Evolutionary conservation across 2,797 vertebrate species (phyloP).

Genomic region (Acanthornis magna): DNA sequence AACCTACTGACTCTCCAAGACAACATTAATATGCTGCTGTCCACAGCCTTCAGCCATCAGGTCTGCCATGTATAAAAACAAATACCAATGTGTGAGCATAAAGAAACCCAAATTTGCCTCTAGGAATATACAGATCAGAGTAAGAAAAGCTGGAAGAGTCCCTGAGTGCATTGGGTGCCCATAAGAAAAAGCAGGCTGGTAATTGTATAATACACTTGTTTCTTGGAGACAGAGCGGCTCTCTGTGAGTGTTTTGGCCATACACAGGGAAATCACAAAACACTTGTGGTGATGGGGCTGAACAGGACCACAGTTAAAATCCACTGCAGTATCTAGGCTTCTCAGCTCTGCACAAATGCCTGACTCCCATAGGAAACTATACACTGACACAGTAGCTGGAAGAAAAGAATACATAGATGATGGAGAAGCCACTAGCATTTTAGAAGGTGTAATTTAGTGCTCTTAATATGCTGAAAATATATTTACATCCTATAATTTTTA

Average conservation of each 20-base stretch:
- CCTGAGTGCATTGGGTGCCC: not conserved
- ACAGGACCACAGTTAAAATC: not conserved
- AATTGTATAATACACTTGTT: not conserved
- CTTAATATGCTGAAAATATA: not conserved
- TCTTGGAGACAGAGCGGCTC: not conserved
- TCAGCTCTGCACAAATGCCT: not conserved
- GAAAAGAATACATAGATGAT: not conserved
- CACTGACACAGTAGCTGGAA: not conserved
- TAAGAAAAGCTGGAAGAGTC: not conserved
- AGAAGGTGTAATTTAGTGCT: not conserved
- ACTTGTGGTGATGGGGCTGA: not conserved
- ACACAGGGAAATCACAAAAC: not conserved
- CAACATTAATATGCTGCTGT: not conserved
- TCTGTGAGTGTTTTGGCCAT: not conserved
- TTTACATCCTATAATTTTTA: not conserved
- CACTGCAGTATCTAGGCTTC: not conserved
- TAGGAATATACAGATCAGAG: not conserved
- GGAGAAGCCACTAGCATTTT: not conserved
- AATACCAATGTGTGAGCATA: not conserved
- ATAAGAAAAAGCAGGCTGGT: not conserved
- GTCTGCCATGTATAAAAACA: not conserved
- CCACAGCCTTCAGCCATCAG: not conserved
- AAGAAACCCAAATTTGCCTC: not conserved
- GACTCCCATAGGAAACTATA: not conserved
- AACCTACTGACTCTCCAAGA: not conserved